Base-by-base conservation (phyloP, 2,797 vertebrate species). In the Limosa lapponica region DNA sequence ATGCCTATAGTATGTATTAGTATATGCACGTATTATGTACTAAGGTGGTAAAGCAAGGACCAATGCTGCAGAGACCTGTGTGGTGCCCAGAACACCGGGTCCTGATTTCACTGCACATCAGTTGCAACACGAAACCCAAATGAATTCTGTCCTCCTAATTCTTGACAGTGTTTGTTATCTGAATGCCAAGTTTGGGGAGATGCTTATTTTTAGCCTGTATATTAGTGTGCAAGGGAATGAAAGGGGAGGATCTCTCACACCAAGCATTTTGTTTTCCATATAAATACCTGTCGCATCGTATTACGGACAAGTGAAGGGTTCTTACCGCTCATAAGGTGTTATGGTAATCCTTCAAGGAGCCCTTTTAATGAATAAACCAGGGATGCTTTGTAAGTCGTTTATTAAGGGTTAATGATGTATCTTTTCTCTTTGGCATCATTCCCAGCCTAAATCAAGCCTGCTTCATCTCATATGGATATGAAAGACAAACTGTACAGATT, bases 401-500 rank as follows among this genome's bases (percentile, higher is more conserved):
- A 84, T 90, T 96, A 98, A 98, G 98, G 98, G 99, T 99, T 99
- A 99, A 99, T 90, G 58, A 66, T 92, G 82, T 98, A 94, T 98
- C 98, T 98, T 98, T 96, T 97, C 96, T 96, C 86, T 92, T 98
- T 99, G 98, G 99, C 99, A 97, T 93, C 79, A 75, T 96, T 99
- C 98, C 98, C 98, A 98, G 98, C 97, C 97, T 79, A 98, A 98
- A 98, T 98, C 98, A 98, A 98, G 98, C 96, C 98, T 98, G 98
- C 98, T 98, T 98, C 98, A 97, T 98, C 98, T 98, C 95, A 97
- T 97, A 98, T 98, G 98, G 97, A 97, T 98, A 92, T 91, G 97
- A 97, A 98, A 98, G 98, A 98, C 98, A 98, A 98, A 98, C 98
- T 97, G 97, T 96, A 97, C 98, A 98, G 98, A 98, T 98, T 98